Percentiles rank a stretch among this genome's conserved stretches.
phyloP scores from a whole-genome alignment of 2,797 vertebrate genomes.

The Iguana delicatissima region DNA sequence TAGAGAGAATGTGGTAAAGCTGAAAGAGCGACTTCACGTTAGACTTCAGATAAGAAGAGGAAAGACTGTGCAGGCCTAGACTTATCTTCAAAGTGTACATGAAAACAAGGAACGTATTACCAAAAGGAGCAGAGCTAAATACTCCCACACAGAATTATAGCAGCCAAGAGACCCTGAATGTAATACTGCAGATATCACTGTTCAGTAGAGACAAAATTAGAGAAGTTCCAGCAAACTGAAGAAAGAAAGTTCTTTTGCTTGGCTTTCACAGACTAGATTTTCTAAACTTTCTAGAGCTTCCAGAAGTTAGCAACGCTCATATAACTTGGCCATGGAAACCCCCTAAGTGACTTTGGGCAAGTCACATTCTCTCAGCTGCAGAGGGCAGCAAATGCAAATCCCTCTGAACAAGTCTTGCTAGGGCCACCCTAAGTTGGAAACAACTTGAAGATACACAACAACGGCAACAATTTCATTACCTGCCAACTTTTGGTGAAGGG shows the following conservation, averaged over 20 bases:
- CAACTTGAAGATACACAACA: too few species aligned
- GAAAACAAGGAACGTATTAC: slow-evolving; percentile 20
- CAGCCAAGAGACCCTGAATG: slow-evolving; percentile 10
- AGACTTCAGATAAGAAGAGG: slow-evolving; percentile 20
- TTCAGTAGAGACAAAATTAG: neutral
- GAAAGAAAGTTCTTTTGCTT: neutral
- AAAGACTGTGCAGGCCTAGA: neutral
- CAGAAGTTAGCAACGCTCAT: neutral
- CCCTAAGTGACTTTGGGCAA: too few species aligned
- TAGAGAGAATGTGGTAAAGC: slow-evolving; percentile 32
- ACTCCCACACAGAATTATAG: slow-evolving; percentile 21
- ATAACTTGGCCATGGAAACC: too few species aligned
- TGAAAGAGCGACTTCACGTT: slow-evolving; percentile 53
- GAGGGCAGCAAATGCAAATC: too few species aligned
- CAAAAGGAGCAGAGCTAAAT: neutral
- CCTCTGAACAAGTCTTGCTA: too few species aligned
- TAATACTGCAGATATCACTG: slow-evolving; percentile 8
- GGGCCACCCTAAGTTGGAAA: too few species aligned
- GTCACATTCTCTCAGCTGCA: too few species aligned
- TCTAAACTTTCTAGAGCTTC: too few species aligned
- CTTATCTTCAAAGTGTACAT: slow-evolving; percentile 30
- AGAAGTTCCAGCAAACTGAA: rapidly evolving
- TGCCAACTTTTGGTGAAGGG: neutral
- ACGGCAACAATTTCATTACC: neutral
- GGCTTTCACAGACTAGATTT: neutral